These are phyloP conservation scores for Thryonomys swinderianus DNA, from an alignment of 2,113 vertebrate genomes.

Conservation along the genomic window DNA sequence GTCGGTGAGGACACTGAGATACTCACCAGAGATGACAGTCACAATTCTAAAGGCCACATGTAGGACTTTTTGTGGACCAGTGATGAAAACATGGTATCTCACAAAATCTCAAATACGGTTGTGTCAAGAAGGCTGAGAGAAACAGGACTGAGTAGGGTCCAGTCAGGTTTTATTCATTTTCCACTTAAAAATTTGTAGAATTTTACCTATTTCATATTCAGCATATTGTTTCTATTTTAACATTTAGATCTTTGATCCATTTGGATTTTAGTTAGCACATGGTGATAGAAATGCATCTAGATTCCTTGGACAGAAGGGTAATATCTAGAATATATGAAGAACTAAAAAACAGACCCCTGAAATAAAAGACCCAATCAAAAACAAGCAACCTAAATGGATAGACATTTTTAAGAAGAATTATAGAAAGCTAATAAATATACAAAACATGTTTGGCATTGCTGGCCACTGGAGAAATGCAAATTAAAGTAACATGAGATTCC, in stretches of 20 bases:
- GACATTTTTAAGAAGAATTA: neutral
- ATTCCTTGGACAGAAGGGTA: neutral
- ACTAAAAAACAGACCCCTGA: neutral
- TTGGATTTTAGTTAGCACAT: neutral
- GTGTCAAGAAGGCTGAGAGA: neutral
- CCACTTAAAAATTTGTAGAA: neutral
- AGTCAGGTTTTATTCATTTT: neutral
- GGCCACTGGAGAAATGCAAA: neutral
- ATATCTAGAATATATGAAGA: neutral
- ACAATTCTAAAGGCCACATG: neutral
- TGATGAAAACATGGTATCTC: neutral
- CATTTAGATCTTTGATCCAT: neutral
- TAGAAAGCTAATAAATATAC: neutral
- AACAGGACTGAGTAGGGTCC: neutral
- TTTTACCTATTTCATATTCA: neutral
- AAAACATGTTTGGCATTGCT: neutral
- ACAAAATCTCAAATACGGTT: neutral
- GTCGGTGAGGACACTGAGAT: neutral
- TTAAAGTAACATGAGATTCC: neutral
- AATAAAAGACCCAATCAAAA: neutral
- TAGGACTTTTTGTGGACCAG: slow-evolving; percentile 8
- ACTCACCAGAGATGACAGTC: neutral
- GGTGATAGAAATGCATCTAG: neutral
- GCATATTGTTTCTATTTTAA: neutral
- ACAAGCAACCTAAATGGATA: neutral